A percentile compares a stretch with the other conserved stretches of the same genome.
Evolutionary conservation across 1,140 invertebrate genomes (phyloP).

Genomic region (Oryzaephilus surinamensis): DNA sequence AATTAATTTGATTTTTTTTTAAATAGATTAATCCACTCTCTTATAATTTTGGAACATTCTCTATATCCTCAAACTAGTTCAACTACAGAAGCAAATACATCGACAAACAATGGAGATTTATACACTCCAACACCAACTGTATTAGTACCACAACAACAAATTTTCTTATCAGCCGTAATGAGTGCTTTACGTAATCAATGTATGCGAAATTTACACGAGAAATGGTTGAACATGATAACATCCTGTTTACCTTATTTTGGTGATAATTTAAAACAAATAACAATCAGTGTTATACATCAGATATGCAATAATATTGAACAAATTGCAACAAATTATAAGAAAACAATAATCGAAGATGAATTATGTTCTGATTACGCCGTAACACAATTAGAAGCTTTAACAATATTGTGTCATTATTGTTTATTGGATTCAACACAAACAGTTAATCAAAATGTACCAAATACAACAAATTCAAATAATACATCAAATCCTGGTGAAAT

Average conservation of each 20-base stretch:
- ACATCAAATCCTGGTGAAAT: constrained; percentile 55
- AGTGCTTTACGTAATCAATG: constrained; percentile 58
- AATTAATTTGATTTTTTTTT: constrained; percentile 15
- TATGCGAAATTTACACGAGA: constrained; percentile 61
- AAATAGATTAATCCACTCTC: constrained; percentile 55
- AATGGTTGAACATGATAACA: constrained; percentile 72
- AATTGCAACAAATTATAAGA: constrained; percentile 33
- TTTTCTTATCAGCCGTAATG: constrained; percentile 75
- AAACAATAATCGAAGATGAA: constrained; percentile 23
- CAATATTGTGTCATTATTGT: constrained; percentile 77
- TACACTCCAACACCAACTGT: constrained; percentile 56
- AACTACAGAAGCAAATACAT: constrained; percentile 27
- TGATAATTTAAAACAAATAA: constrained; percentile 60
- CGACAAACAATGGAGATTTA: constrained; percentile 39
- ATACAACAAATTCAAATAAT: constrained; percentile 33
- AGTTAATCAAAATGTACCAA: constrained; percentile 47
- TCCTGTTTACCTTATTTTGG: constrained; percentile 66
- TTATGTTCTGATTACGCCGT: constrained; percentile 64
- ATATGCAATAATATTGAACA: constrained; percentile 74
- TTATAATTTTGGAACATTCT: constrained; percentile 71
- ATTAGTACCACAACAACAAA: constrained; percentile 68
- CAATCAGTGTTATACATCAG: constrained; percentile 69
- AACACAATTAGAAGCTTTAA: constrained; percentile 70
- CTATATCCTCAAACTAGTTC: constrained; percentile 32
- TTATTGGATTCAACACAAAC: constrained; percentile 61